Percentiles rank a stretch among this genome's conserved stretches.
Conservation (phyloP, 2,797 vertebrate genomes). For the Danio tinwini region DNA sequence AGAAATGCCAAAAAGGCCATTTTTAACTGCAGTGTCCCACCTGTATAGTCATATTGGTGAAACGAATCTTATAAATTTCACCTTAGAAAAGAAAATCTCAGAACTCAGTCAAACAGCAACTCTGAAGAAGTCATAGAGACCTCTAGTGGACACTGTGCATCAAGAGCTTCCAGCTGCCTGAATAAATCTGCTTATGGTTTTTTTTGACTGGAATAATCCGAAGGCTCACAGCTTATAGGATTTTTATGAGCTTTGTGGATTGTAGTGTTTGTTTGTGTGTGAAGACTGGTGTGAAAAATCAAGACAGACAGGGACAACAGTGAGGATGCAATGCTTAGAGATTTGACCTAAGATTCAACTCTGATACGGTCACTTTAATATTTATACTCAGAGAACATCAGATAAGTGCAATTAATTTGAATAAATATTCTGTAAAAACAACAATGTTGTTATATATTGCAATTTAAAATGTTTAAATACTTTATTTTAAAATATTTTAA, state of each 20-base stretch:
- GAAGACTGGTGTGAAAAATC: slow-evolving; percentile 12
- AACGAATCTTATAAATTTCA: background rate
- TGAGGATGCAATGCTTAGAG: background rate
- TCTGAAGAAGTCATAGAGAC: slow-evolving; percentile 38
- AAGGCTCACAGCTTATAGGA: slow-evolving; percentile 43
- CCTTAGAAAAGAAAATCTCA: background rate
- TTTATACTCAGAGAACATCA: background rate
- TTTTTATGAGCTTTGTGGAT: slow-evolving; percentile 5
- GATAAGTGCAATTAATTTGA: background rate
- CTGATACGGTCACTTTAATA: background rate
- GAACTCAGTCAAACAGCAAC: background rate
- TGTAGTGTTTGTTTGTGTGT: slow-evolving; percentile 15
- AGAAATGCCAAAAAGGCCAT: too few species aligned
- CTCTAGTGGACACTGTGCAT: slow-evolving; percentile 56
- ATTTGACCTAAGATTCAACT: background rate
- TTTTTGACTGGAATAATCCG: slow-evolving; percentile 55
- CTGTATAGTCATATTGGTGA: background rate
- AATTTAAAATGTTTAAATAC: background rate
- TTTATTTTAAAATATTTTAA: background rate
- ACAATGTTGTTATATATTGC: background rate
- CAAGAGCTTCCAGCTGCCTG: background rate
- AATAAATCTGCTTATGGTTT: slow-evolving; percentile 42
- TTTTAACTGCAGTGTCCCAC: too few species aligned
- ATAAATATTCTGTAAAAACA: background rate
- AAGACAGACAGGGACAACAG: background rate